Evolutionary conservation across 1,140 invertebrate species (phyloP).

Genomic region (Phortica variegata): DNA sequence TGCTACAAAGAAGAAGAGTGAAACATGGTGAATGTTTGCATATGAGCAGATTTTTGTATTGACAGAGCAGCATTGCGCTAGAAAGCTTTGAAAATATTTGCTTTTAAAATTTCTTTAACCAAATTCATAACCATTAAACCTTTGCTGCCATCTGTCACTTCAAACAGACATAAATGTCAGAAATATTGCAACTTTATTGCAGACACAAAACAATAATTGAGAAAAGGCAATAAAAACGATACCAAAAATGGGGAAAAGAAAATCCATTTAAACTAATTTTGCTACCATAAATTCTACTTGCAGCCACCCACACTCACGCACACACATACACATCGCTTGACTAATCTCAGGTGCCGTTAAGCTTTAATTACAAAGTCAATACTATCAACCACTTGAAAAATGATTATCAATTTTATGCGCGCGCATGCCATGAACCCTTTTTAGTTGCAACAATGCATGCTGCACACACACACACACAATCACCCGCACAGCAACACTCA

Average conservation of each 20-base stretch:
- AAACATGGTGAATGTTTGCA: no score
- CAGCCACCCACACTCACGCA: slow-evolving; percentile 4
- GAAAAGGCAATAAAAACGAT: slow-evolving; percentile 43
- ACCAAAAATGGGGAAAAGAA: slow-evolving; percentile 31
- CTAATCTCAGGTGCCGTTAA: slow-evolving; percentile 14
- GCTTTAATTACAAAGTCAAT: no score
- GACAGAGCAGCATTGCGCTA: no score
- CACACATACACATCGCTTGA: slow-evolving; percentile 2
- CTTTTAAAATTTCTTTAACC: no score
- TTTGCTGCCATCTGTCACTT: no score
- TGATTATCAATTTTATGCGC: slow-evolving; percentile 44
- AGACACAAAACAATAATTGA: slow-evolving; percentile 7
- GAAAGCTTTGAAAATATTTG: no score
- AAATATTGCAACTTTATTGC: slow-evolving; percentile 43
- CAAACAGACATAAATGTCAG: slow-evolving; percentile 26
- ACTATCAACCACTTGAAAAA: slow-evolving; percentile 37
- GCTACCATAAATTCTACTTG: no score
- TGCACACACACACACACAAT: not conserved
- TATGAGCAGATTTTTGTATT: no score
- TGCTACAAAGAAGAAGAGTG: no score
- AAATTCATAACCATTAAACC: no score
- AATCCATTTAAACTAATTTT: slow-evolving; percentile 43
- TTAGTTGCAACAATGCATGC: slow-evolving; percentile 10
- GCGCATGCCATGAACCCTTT: slow-evolving; percentile 38
- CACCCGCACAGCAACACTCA: slow-evolving; percentile 2